These are phyloP conservation scores for Pristionchus japonicus DNA, from an alignment of 2,888 invertebrate genomes.

Conservation along the genomic window DNA sequence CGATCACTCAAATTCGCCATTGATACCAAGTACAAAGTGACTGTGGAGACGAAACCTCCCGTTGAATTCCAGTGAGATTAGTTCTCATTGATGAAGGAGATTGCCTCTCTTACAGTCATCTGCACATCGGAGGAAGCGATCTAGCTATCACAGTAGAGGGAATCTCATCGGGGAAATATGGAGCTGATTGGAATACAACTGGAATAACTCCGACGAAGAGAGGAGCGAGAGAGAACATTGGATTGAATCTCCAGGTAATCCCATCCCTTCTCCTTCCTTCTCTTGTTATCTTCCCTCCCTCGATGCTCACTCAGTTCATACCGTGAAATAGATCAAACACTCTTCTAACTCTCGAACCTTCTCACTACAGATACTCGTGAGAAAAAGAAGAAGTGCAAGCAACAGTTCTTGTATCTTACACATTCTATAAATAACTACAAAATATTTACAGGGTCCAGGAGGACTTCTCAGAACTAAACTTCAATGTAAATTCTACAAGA, in stretches of 20 bases:
- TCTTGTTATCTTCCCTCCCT: too few relatives aligned
- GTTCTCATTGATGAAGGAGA: not conserved
- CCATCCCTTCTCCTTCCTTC: not conserved
- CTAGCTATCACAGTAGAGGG: constrained; percentile 52
- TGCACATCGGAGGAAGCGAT: constrained; percentile 65
- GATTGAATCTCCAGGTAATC: constrained; percentile 55
- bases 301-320: not conserved
- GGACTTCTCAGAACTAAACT: constrained; percentile 53
- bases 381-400: not conserved
- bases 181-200: constrained; percentile 66
- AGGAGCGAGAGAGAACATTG: constrained; percentile 58
- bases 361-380: not conserved
- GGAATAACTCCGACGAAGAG: constrained; percentile 62
- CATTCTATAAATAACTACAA: not conserved
- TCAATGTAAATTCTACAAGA: constrained; percentile 58
- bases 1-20: constrained; percentile 68
- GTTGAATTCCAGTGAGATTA: constrained; percentile 66
- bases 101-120: constrained; percentile 52
- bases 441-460: constrained; percentile 54
- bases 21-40: constrained; percentile 67
- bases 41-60: constrained; percentile 62
- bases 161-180: constrained; percentile 42
- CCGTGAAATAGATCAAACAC: constrained; percentile 13
- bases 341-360: not conserved
- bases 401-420: not conserved